Percentiles rank a stretch among this genome's conserved stretches.
Evolutionary conservation across 92 coral and sea anemone genomes (phyloP).

Genomic region (Pocillopora meandrina): DNA sequence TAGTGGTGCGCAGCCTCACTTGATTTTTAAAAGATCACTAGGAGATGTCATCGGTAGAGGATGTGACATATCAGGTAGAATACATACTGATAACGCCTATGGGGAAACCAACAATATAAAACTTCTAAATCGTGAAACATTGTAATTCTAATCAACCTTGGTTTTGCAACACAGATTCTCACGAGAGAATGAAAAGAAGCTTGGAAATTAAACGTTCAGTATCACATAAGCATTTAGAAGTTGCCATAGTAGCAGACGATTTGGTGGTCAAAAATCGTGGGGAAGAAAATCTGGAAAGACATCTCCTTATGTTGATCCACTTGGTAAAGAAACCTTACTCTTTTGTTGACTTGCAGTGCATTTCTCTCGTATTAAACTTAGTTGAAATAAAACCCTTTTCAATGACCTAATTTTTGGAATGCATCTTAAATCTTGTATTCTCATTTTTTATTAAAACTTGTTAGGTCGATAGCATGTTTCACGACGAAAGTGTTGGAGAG

Average conservation of each 20-base stretch:
- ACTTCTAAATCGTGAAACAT: not conserved
- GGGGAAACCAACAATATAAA: too few species aligned
- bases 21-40: slow-evolving; percentile 61
- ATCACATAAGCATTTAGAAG: slow-evolving; percentile 71
- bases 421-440: too few species aligned
- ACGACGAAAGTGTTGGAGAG: slow-evolving; percentile 77
- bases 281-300: slow-evolving; percentile 45
- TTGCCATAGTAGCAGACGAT: slow-evolving; percentile 82
- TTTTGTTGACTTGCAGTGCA: too few species aligned
- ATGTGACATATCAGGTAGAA: slow-evolving; percentile 72
- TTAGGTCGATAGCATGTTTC: slow-evolving; percentile 75
- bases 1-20: slow-evolving; percentile 63
- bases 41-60: slow-evolving; percentile 27
- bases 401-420: too few species aligned
- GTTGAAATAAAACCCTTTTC: too few species aligned
- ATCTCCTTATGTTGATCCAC: slow-evolving; percentile 74
- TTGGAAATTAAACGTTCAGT: slow-evolving; percentile 37
- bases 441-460: not conserved
- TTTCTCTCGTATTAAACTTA: too few species aligned
- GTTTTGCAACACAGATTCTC: not conserved
- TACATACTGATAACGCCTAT: too few species aligned
- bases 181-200: slow-evolving; percentile 41
- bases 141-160: not conserved
- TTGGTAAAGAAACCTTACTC: slow-evolving; percentile 58
- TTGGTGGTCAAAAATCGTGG: slow-evolving; percentile 59